Conservation (phyloP, 2,888 invertebrate genomes). For the Venusia cambrica region DNA sequence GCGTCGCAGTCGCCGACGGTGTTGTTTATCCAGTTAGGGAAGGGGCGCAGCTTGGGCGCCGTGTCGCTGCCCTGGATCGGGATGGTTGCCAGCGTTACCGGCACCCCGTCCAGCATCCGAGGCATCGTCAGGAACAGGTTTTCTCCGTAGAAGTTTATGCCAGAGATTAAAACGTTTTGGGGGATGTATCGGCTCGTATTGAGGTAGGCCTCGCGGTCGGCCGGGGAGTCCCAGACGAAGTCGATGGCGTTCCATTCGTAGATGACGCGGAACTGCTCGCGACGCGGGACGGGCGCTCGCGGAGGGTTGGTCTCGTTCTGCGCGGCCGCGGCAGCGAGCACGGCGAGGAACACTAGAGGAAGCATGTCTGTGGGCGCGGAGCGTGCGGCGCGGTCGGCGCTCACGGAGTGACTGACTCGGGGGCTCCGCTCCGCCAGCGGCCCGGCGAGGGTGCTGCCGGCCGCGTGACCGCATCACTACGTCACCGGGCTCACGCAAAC, state of each 20-base stretch:
- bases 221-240: constrained; percentile 84
- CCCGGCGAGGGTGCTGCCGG: constrained; percentile 34
- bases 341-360: constrained; percentile 49
- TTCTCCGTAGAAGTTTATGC: constrained; percentile 84
- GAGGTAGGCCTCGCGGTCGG: constrained; percentile 75
- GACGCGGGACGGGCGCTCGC: constrained; percentile 53
- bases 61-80: constrained; percentile 73
- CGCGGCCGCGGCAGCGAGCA: constrained; percentile 64
- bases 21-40: constrained; percentile 87
- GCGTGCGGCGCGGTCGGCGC: constrained; percentile 65
- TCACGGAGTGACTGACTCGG: constrained; percentile 59
- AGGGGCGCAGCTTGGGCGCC: constrained; percentile 83
- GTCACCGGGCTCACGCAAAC: constrained; percentile 43
- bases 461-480: constrained; percentile 51
- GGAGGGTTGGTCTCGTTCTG: constrained; percentile 53
- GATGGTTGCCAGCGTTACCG: constrained; percentile 84
- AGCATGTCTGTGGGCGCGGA: constrained; percentile 53
- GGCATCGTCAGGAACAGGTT: constrained; percentile 86
- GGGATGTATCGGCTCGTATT: constrained; percentile 83
- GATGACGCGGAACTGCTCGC: constrained; percentile 84
- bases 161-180: constrained; percentile 85
- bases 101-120: constrained; percentile 85
- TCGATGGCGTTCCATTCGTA: constrained; percentile 88
- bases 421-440: constrained; percentile 37
- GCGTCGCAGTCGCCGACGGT: constrained; percentile 83